These are phyloP conservation scores for Arvicanthis niloticus DNA, from an alignment of 2,113 vertebrate species.

Conservation along the genomic window DNA sequence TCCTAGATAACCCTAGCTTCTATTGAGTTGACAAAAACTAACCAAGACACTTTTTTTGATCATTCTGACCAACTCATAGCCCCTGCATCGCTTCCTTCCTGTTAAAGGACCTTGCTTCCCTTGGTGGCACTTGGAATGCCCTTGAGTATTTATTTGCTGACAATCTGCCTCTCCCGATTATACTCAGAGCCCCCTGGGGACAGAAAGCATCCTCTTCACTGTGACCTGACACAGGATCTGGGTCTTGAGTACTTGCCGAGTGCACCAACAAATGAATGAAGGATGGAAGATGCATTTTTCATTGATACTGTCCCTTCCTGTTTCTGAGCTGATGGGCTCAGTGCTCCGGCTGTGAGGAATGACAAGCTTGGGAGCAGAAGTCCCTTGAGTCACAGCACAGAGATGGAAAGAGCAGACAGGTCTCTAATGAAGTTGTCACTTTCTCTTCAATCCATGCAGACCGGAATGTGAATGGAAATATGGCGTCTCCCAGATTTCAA, in stretches of 20 bases:
- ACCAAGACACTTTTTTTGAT: not conserved
- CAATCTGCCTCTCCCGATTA: not conserved
- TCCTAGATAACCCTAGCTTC: not conserved
- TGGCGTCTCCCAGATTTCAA: not conserved
- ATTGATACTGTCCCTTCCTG: not conserved
- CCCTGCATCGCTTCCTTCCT: not conserved
- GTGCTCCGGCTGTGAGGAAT: not conserved
- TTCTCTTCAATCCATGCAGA: not conserved
- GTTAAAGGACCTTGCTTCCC: not conserved
- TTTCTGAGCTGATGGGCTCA: constrained; percentile 25
- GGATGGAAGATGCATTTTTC: not conserved
- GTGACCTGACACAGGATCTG: not conserved
- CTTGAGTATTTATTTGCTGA: not conserved
- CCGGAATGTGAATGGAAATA: not conserved
- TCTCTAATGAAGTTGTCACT: constrained; percentile 45
- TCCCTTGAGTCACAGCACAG: constrained; percentile 40
- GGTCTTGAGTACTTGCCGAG: not conserved
- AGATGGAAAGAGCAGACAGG: constrained; percentile 14
- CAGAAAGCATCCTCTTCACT: not conserved
- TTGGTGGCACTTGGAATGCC: not conserved
- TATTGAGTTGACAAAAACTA: not conserved
- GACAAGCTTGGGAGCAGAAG: not conserved
- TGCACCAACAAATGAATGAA: not conserved
- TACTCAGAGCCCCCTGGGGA: not conserved
- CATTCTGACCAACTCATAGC: not conserved